Evolutionary conservation across 2,888 invertebrate species (phyloP).

Genomic region (Parnassius glacialis): DNA sequence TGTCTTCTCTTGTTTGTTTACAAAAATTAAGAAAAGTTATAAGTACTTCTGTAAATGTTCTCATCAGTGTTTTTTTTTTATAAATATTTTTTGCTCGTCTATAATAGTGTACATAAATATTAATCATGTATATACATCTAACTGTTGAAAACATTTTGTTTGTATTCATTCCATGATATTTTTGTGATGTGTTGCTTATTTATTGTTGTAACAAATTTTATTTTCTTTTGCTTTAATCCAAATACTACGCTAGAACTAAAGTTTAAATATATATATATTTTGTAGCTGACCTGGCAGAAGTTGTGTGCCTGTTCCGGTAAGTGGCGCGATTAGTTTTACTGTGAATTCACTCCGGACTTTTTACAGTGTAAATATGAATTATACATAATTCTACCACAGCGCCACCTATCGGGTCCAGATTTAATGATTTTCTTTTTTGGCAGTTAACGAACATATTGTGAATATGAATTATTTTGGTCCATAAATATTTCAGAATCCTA

Average conservation of each 20-base stretch:
- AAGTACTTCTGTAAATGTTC: neutral
- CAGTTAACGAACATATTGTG: too few species aligned
- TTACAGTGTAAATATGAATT: too few species aligned
- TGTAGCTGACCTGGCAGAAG: too few species aligned
- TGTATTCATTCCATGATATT: conserved; percentile 23
- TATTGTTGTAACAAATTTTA: conserved; percentile 20
- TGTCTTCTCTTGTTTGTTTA: neutral
- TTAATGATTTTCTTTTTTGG: too few species aligned
- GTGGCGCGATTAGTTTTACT: too few species aligned
- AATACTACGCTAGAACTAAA: conserved; percentile 24
- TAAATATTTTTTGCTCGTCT: conserved; percentile 7
- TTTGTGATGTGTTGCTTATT: conserved; percentile 15
- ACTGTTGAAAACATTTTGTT: conserved; percentile 8
- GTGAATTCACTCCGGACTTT: too few species aligned
- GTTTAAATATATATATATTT: neutral
- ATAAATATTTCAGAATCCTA: too few species aligned
- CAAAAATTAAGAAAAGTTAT: neutral
- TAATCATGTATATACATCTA: conserved; percentile 22
- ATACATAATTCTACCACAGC: too few species aligned
- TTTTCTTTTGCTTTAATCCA: conserved; percentile 14
- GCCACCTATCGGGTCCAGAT: too few species aligned
- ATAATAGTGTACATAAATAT: conserved; percentile 18
- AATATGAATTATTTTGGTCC: too few species aligned
- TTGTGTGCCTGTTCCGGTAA: too few species aligned
- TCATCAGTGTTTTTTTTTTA: neutral